Conservation (phyloP, 2,797 vertebrate genomes). For the Enteromius thamalakanensis region DNA sequence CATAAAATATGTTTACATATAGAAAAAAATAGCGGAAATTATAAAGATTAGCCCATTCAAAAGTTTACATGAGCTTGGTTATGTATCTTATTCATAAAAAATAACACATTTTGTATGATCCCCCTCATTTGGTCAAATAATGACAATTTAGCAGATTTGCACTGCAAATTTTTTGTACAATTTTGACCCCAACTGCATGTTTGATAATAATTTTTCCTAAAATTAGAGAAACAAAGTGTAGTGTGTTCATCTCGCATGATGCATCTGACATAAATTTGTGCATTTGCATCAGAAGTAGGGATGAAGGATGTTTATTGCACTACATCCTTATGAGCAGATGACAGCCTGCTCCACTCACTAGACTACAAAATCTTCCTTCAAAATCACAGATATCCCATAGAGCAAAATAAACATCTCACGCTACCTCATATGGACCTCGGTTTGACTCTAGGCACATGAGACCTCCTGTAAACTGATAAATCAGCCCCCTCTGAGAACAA, state of each 20-base stretch:
- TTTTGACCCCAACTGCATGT: background rate
- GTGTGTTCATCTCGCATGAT: background rate
- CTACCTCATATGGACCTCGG: conserved; percentile 36
- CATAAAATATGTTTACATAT: background rate
- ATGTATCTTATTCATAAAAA: background rate
- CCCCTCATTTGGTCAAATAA: background rate
- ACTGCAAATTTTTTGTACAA: too few species aligned
- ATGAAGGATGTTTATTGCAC: conserved; percentile 28
- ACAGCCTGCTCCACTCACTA: conserved; percentile 29
- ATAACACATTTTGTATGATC: background rate
- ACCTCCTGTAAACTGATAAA: conserved; percentile 49
- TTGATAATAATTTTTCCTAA: background rate
- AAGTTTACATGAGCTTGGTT: background rate
- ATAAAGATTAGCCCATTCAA: background rate
- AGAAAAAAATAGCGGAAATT: background rate
- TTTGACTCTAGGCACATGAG: conserved; percentile 35
- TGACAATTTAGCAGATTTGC: background rate
- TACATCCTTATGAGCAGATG: conserved; percentile 32
- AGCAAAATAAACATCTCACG: conserved; percentile 53
- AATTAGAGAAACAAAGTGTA: background rate
- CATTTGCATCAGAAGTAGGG: conserved; percentile 1
- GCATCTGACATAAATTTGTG: background rate
- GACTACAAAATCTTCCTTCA: conserved; percentile 52
- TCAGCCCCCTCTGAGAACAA: conserved; percentile 37
- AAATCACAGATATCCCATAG: conserved; percentile 52